Evolutionary conservation across 2,797 vertebrate species (phyloP).

Genomic region (Cheracebus regulus): DNA sequence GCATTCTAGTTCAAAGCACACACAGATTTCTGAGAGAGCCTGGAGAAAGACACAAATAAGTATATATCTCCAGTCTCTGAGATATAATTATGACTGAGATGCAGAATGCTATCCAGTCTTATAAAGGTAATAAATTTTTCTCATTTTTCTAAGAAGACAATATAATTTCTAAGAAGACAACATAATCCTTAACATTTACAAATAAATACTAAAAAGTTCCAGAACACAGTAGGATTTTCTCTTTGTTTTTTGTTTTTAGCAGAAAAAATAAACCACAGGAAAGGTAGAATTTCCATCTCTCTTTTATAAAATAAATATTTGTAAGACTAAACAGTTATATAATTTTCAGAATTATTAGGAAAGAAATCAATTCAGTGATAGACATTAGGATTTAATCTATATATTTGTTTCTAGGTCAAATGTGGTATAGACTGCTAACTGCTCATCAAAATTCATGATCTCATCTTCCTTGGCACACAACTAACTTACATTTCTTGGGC

Average conservation of each 20-base stretch:
- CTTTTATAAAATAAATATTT: constrained; percentile 31
- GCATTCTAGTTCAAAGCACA: background rate
- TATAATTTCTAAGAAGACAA: constrained; percentile 5
- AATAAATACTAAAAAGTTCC: constrained; percentile 21
- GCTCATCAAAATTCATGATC: background rate
- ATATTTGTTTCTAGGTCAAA: background rate
- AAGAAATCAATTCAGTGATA: background rate
- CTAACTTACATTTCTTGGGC: background rate
- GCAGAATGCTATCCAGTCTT: background rate
- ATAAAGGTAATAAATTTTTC: background rate
- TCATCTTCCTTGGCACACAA: background rate
- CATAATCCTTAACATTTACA: constrained; percentile 10
- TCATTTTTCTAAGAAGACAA: constrained; percentile 37
- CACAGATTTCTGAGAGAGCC: background rate
- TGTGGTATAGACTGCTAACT: background rate
- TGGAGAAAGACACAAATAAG: background rate
- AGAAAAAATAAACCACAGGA: background rate
- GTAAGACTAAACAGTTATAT: background rate
- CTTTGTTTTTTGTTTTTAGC: background rate
- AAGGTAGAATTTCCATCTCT: constrained; percentile 1
- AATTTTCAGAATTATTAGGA: constrained; percentile 6
- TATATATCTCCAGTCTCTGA: background rate
- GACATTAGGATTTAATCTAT: background rate
- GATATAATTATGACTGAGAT: background rate
- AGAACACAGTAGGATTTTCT: background rate